Conservation (phyloP, 92 coral and sea anemone species). For the Zoanthus sociatus region DNA sequence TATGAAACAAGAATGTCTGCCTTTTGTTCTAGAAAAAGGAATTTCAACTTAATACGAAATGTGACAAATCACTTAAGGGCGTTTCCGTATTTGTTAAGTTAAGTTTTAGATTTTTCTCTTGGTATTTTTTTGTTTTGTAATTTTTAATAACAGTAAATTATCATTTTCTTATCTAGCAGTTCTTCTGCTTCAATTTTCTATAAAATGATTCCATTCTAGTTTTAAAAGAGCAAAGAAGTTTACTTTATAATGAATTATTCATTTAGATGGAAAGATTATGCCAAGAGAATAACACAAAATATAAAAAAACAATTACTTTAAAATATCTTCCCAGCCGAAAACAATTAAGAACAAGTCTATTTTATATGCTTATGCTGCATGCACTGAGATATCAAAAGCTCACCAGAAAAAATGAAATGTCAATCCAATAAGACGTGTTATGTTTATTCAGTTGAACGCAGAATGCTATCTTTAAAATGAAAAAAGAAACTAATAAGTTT, state of each 20-base stretch:
- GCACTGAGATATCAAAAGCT: constrained; percentile 17
- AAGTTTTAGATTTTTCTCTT: neutral
- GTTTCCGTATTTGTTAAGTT: neutral
- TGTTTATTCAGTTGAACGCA: constrained; percentile 33
- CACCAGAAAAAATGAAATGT: constrained; percentile 11
- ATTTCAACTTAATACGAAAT: neutral
- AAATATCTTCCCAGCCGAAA: constrained; percentile 7
- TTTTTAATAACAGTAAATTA: constrained; percentile 19
- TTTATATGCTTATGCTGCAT: neutral
- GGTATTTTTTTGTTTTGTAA: neutral
- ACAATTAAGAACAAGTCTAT: constrained; percentile 1
- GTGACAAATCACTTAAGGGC: neutral
- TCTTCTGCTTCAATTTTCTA: neutral
- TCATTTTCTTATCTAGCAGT: neutral
- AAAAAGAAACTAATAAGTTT: constrained; percentile 24
- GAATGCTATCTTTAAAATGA: constrained; percentile 40
- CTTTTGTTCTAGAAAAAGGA: neutral
- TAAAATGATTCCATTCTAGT: neutral
- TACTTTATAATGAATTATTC: too few species aligned
- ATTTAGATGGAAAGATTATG: neutral
- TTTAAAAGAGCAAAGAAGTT: neutral
- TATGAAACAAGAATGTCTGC: constrained; percentile 10
- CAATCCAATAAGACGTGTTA: constrained; percentile 10
- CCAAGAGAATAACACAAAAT: neutral
- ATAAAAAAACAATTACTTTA: neutral